These are phyloP conservation scores for Turdus rufiventris DNA, from an alignment of 2,113 vertebrate genomes.

Conservation along the genomic window DNA sequence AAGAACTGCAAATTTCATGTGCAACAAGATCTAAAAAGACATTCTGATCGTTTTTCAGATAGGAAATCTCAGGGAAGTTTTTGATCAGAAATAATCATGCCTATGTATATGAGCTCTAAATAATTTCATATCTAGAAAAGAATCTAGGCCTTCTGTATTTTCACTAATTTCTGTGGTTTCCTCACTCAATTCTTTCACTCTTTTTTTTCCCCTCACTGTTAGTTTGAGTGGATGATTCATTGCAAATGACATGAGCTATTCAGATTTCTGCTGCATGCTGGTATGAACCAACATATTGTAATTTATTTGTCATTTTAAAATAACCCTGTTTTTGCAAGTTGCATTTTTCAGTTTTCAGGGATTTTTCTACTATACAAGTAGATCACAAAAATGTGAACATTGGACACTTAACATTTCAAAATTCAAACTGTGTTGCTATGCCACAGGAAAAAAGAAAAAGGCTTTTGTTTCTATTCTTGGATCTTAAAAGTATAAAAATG, in stretches of 20 bases:
- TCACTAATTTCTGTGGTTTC: neutral
- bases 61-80: neutral
- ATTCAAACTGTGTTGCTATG: neutral
- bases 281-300: neutral
- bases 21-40: neutral
- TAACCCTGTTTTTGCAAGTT: neutral
- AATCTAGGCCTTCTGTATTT: neutral
- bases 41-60: neutral
- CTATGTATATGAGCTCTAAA: neutral
- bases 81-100: neutral
- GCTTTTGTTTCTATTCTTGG: neutral
- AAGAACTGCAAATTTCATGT: neutral
- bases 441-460: neutral
- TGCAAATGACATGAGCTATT: neutral
- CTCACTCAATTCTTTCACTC: neutral
- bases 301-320: slow-evolving; percentile 13
- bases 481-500: neutral
- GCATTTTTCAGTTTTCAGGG: accelerated
- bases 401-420: neutral
- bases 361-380: neutral
- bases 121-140: neutral
- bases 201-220: neutral
- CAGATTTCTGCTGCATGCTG: neutral
- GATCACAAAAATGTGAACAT: neutral
- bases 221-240: neutral